Evolutionary conservation across 1,140 invertebrate species (phyloP).

Genomic region (Agraylea sexmaculata): DNA sequence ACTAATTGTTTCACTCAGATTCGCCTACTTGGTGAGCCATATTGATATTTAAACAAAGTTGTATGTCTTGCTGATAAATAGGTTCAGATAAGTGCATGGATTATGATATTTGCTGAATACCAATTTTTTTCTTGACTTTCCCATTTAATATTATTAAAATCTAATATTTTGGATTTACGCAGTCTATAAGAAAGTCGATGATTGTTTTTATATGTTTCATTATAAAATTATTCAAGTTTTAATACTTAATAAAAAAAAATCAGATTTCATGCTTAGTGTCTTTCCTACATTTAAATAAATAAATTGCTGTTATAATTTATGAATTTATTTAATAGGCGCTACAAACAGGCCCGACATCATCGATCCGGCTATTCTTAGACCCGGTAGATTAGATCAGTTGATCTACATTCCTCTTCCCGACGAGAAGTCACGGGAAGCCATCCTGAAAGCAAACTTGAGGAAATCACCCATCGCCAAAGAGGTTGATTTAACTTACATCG

Average conservation of each 20-base stretch:
- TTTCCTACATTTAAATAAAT: not conserved
- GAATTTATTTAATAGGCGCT: slow-evolving; percentile 32
- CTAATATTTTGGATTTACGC: no score
- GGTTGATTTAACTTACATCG: slow-evolving; percentile 88
- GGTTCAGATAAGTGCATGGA: no score
- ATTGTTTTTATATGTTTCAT: no score
- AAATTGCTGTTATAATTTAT: slow-evolving; percentile 5
- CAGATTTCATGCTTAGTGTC: not conserved
- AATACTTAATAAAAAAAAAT: not conserved
- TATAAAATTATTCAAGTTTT: no score
- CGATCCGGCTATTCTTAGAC: slow-evolving; percentile 96
- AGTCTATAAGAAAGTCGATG: no score
- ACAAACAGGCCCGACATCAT: slow-evolving; percentile 81
- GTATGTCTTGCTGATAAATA: no score
- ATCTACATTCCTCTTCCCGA: slow-evolving; percentile 99
- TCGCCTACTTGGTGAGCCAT: no score
- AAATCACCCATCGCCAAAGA: slow-evolving; percentile 96
- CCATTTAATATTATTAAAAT: no score
- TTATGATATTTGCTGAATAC: no score
- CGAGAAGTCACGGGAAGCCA: slow-evolving; percentile 92
- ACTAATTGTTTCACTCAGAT: no score
- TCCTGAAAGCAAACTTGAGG: slow-evolving; percentile 89
- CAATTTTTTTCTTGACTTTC: no score
- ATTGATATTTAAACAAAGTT: no score
- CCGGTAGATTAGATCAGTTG: slow-evolving; percentile 95